Evolutionary conservation across 2,888 invertebrate genomes (phyloP), one percentile per base, ranked within the genome.

Genomic region (Phortica okadai): DNA sequence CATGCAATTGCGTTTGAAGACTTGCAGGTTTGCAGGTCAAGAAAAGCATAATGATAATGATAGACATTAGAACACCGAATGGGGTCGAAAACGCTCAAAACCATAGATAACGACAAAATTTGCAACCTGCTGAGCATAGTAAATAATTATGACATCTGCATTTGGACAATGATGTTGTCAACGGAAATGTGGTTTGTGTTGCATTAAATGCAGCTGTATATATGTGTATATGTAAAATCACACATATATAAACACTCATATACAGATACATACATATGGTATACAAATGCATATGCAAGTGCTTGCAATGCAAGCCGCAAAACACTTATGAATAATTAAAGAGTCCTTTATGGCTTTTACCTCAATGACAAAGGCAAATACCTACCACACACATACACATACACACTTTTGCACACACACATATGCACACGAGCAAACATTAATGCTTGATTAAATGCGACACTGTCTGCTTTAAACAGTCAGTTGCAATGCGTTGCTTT

Each of bases 291-390:
- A 66, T 50, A 33, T 72, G 54, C 21, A 45, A 11, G 16, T 45
- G 41, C 45, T 67, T 67, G 44, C 44, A 67, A 45, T 14, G 25
- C 70, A 56, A 33, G 67, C 77, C 77, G 66, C 79, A 75, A 79
- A 79, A 77, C 82, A 81, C 81, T 83, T 82, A 78, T 83, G 83
- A 81, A 83, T 83, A 84, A 84, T 83, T 79, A 79, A 79, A 79
- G 73, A 72, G 74, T 78, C 77, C 80, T 83, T 82, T 82, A 82
- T 82, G 82, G 82, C 79, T 74, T 77, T 80, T 80, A 80, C 79
- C 77, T 78, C 70, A 79, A 79, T 77, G 81, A 78, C 79, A 79
- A 77, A 77, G 74, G 16, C 70, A 77, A 77, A 77, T 74, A 74
- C 6, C 16, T 33, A 72, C 54, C 41, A 69, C 50, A 69, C 21